Conservation (phyloP, 1,140 invertebrate genomes). For the Drosophila tsacasi region DNA sequence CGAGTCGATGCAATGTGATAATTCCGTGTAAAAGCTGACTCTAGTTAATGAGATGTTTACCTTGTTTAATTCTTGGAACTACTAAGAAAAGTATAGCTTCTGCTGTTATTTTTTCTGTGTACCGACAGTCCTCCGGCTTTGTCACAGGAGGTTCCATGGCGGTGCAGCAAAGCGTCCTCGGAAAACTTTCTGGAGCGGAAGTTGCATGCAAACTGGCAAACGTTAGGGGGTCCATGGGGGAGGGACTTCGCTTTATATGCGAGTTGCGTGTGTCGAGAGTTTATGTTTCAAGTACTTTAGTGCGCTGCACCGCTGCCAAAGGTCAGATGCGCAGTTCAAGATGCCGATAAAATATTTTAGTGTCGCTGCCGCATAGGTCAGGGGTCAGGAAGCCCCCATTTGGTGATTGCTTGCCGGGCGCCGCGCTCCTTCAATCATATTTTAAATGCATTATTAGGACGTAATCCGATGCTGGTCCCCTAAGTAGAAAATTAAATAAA, state of each 20-base stretch:
- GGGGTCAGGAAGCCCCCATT: conserved; percentile 22
- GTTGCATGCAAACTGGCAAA: conserved; percentile 62
- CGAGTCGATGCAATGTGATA: not conserved
- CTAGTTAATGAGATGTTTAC: not conserved
- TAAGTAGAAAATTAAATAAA: conserved; percentile 23
- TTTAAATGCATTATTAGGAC: conserved; percentile 28
- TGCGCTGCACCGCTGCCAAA: conserved; percentile 38
- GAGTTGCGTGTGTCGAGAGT: conserved; percentile 44
- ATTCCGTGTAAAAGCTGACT: no score
- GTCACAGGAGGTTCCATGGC: conserved; percentile 27
- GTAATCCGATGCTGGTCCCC: conserved; percentile 26
- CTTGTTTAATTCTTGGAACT: not conserved
- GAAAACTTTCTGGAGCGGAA: conserved; percentile 74
- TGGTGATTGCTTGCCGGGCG: conserved; percentile 13
- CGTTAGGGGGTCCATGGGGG: conserved; percentile 9
- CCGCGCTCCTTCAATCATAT: conserved; percentile 25
- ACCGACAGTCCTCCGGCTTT: conserved; percentile 21
- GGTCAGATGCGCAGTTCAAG: conserved; percentile 67
- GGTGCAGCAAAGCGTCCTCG: conserved; percentile 55
- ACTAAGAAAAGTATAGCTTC: not conserved
- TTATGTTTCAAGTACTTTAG: conserved; percentile 48
- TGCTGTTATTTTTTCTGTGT: not conserved
- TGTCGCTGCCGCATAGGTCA: conserved; percentile 39
- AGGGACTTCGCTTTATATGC: conserved; percentile 8
- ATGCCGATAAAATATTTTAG: conserved; percentile 67